Evolutionary conservation across 2,113 vertebrate species (phyloP), one percentile per base, ranked within the genome.

Genomic region (Solea solea): DNA sequence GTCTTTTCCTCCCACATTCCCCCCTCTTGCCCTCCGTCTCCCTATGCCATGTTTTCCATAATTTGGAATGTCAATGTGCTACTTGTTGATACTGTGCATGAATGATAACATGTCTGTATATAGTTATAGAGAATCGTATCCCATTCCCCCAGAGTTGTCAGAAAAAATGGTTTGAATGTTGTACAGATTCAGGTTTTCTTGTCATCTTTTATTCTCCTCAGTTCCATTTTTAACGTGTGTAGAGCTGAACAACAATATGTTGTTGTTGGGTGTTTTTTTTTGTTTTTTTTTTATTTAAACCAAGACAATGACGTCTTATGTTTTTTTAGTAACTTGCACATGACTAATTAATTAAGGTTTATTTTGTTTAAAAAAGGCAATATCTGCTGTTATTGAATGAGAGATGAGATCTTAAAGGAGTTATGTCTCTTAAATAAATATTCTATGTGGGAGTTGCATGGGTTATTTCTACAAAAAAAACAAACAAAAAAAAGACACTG

Each of bases 71-170:
- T 94, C 91, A 73, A 91, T 90, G 93, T 94, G 92, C 89, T 94
- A 89, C 91, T 92, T 93, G 93, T 94, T 88, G 91, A 93, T 92
- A 89, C 89, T 92, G 91, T 94, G 94, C 93, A 94, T 94, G 93
- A 91, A 94, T 93, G 93, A 89, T 92, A 92, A 92, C 89, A 89
- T 91, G 92, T 93, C 79, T 94, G 92, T 94, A 94, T 89, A 94
- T 94, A 93, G 84, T 90, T 74, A 80, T 88, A 90, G 78, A 89
- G 82, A 86, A 87, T 86, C 67, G 90, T 92, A 92, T 92, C 89
- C 86, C 93, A 89, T 90, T 84, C 84, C 80, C 82, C 87, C 72
- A 78, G 82, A 83, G 91, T 90, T 76, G 75, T 89, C 74, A 71
- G 76, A 80, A 65, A 83, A 81, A 72, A 78, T 74, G 70, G 87